Evolutionary conservation across 1,140 invertebrate species (phyloP).

Genomic region (Sarcophaga bullata): DNA sequence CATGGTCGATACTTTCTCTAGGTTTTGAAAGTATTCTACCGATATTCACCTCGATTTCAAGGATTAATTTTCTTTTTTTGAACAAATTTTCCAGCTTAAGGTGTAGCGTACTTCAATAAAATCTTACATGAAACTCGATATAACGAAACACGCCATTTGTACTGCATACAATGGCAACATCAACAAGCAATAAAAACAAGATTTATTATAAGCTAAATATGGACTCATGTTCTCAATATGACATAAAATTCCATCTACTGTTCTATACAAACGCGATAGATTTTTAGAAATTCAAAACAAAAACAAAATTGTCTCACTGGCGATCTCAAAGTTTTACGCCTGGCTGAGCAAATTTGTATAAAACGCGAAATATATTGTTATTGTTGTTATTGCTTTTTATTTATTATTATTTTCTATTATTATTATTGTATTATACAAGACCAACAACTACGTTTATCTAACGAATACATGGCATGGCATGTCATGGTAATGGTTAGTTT

Average conservation of each 20-base stretch:
- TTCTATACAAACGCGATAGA: no score
- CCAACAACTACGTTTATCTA: neutral
- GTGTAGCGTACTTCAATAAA: no score
- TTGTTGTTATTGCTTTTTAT: no score
- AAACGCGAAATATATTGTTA: constrained; percentile 24
- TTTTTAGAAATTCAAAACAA: neutral
- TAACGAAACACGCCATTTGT: constrained; percentile 6
- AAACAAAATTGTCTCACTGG: constrained; percentile 43
- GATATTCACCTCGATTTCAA: no score
- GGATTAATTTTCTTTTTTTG: no score
- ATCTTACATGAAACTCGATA: no score
- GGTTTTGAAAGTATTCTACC: no score
- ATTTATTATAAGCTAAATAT: neutral
- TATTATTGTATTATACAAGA: no score
- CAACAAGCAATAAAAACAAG: neutral
- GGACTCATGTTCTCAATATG: neutral
- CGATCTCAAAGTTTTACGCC: constrained; percentile 61
- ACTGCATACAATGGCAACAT: neutral
- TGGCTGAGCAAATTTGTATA: constrained; percentile 51
- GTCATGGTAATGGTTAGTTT: neutral
- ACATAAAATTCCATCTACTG: neutral
- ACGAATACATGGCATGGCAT: neutral
- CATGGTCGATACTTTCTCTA: no score
- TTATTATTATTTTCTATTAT: no score
- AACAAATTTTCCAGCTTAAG: no score